These are phyloP conservation scores for Chaetura pelagica DNA, from an alignment of 2,113 vertebrate genomes.

Conservation along the genomic window DNA sequence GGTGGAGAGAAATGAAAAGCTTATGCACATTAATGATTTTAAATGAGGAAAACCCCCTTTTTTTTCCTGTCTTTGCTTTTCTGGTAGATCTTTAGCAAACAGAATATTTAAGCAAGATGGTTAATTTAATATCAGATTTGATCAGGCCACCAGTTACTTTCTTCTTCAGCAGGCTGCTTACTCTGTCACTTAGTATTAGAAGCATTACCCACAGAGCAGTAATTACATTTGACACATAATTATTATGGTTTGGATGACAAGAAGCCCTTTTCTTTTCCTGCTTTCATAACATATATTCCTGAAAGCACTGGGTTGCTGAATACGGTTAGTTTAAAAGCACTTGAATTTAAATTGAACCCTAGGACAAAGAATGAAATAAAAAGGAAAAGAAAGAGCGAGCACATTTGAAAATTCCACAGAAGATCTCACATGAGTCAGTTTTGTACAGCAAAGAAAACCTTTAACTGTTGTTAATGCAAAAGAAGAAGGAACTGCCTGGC, in stretches of 20 bases:
- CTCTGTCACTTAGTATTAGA: conserved; percentile 83
- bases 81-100: conserved; percentile 59
- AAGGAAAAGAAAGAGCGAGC: conserved; percentile 24
- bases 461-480: conserved; percentile 50
- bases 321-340: conserved; percentile 76
- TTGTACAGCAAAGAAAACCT: conserved; percentile 61
- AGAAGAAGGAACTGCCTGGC: conserved; percentile 42
- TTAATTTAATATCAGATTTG: conserved; percentile 83
- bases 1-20: conserved; percentile 11
- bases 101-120: conserved; percentile 54
- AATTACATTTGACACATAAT: conserved; percentile 89
- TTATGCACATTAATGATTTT: background rate
- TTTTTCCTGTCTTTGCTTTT: conserved; percentile 28
- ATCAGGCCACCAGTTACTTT: conserved; percentile 76
- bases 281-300: conserved; percentile 85
- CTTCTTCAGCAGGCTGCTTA: conserved; percentile 76
- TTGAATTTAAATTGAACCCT: conserved; percentile 76
- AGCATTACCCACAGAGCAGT: conserved; percentile 81
- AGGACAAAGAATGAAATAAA: conserved; percentile 68
- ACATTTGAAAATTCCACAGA: conserved; percentile 74
- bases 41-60: background rate
- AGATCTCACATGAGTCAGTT: conserved; percentile 76
- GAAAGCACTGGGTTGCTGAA: conserved; percentile 78
- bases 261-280: conserved; percentile 81
- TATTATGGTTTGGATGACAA: conserved; percentile 89